Percentiles rank a stretch among this genome's conserved stretches.
These are phyloP conservation scores for Ploceus nigricollis DNA, from an alignment of 2,113 vertebrate genomes.

Conservation along the genomic window DNA sequence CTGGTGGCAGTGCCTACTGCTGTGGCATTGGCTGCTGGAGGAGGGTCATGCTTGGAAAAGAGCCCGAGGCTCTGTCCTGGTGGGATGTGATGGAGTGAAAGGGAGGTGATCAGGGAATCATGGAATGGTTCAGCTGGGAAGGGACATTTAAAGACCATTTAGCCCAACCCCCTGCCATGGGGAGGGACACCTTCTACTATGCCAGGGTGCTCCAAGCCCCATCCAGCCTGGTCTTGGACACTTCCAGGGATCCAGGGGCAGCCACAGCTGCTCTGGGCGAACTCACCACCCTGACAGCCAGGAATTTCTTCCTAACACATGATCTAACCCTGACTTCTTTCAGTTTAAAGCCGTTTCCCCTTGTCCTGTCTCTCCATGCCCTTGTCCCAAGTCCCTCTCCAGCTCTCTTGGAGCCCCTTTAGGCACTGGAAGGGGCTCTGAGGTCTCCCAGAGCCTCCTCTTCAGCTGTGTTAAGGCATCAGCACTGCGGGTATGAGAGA, in stretches of 20 bases:
- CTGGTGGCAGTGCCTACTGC: background rate
- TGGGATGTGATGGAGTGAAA: background rate
- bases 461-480: background rate
- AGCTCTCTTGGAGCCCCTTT: background rate
- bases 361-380: background rate
- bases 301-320: background rate
- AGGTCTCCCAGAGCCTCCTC: background rate
- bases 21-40: background rate
- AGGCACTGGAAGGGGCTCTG: background rate
- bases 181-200: background rate
- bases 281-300: background rate
- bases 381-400: background rate
- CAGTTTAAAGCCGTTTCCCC: background rate
- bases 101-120: background rate
- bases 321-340: background rate
- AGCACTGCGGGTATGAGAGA: background rate
- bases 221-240: rapidly evolving
- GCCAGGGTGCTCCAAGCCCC: background rate
- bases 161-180: too few species aligned
- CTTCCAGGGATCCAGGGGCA: background rate
- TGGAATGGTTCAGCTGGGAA: background rate
- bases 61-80: background rate
- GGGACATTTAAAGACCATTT: background rate
- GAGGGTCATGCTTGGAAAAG: background rate
- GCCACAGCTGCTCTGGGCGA: background rate